phyloP scores from a whole-genome alignment of 2,113 vertebrate genomes.

The Struthio camelus region DNA sequence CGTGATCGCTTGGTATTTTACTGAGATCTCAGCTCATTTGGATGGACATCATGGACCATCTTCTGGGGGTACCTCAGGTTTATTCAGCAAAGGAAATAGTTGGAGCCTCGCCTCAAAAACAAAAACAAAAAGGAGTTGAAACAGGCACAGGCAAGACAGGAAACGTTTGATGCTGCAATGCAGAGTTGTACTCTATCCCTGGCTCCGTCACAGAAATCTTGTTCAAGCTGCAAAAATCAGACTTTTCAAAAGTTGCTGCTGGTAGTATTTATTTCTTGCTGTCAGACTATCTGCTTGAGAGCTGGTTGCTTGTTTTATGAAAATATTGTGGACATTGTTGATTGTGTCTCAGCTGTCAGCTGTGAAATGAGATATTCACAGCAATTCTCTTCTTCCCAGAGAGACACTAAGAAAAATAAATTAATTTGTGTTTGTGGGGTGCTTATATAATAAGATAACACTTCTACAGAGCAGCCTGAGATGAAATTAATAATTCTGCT shows the following conservation, averaged over 20 bases:
- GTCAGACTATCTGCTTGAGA: neutral
- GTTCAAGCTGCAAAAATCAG: neutral
- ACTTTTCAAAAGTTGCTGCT: neutral
- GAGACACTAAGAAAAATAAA: neutral
- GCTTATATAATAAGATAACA: neutral
- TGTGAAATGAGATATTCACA: neutral
- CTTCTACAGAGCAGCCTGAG: neutral
- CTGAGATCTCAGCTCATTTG: neutral
- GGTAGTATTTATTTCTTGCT: neutral
- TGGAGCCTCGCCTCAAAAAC: neutral
- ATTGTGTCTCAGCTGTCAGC: neutral
- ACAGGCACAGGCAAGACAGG: neutral
- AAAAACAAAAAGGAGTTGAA: neutral
- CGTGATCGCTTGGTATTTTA: neutral
- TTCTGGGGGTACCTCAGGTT: neutral
- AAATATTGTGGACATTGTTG: neutral
- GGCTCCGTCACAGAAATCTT: neutral
- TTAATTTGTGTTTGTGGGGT: neutral
- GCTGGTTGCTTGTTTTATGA: neutral
- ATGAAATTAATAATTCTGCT: neutral
- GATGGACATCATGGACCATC: neutral
- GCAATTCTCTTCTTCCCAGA: neutral
- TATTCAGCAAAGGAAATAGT: neutral
- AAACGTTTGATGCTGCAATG: neutral
- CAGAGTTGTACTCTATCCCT: neutral